Percentiles rank a stretch among this genome's conserved stretches.
phyloP scores from a whole-genome alignment of 2,888 invertebrate species.

The Morpho achilles region DNA sequence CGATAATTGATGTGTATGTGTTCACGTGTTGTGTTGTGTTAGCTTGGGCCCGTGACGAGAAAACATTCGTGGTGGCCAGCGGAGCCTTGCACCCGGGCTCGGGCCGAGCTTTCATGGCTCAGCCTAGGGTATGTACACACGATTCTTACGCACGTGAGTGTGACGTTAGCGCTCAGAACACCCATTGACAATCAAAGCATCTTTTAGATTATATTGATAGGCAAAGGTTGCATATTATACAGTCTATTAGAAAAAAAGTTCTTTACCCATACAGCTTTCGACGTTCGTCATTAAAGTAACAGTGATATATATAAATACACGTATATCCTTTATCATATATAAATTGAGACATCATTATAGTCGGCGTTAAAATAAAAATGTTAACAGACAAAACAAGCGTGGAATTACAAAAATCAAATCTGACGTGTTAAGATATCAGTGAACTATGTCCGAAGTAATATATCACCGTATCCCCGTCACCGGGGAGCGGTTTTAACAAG shows the following conservation, averaged over 20 bases:
- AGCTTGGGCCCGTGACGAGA: slow-evolving; percentile 68
- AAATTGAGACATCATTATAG: neutral
- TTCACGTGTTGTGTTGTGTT: slow-evolving; percentile 76
- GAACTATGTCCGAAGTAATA: slow-evolving; percentile 34
- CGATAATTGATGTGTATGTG: slow-evolving; percentile 70
- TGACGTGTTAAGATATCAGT: slow-evolving; percentile 8
- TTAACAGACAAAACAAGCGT: too few relatives aligned
- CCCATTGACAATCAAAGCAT: neutral
- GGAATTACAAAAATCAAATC: neutral
- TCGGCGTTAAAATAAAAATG: neutral
- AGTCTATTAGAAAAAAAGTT: too few relatives aligned
- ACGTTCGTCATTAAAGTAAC: too few relatives aligned
- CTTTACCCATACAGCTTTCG: too few relatives aligned
- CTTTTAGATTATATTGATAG: too few relatives aligned
- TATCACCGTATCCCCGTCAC: slow-evolving; percentile 46
- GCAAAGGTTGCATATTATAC: too few relatives aligned
- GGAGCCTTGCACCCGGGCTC: slow-evolving; percentile 80
- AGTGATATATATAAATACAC: too few relatives aligned
- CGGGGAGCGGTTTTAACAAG: slow-evolving; percentile 61
- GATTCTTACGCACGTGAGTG: slow-evolving; percentile 26
- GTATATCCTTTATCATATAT: too few relatives aligned
- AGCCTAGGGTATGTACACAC: slow-evolving; percentile 88
- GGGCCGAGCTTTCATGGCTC: slow-evolving; percentile 92
- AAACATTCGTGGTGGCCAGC: slow-evolving; percentile 78
- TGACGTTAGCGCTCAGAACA: slow-evolving; percentile 17